These are phyloP conservation scores for Enteromius viviparus DNA, from an alignment of 2,797 vertebrate genomes.

Conservation along the genomic window DNA sequence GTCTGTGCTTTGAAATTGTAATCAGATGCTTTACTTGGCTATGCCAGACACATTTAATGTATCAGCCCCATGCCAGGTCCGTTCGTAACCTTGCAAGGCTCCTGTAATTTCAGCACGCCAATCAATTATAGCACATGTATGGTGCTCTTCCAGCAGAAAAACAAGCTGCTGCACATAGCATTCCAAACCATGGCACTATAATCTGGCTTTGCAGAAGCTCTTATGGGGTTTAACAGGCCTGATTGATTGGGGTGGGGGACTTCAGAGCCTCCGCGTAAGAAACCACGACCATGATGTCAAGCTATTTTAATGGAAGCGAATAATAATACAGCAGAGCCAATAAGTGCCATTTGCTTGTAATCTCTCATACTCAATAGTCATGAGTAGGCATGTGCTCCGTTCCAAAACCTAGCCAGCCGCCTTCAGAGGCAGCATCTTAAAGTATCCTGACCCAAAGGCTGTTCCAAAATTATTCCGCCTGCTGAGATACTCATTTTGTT, in stretches of 20 bases:
- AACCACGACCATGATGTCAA: constrained; percentile 60
- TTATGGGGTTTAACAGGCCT: constrained; percentile 64
- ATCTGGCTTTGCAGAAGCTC: constrained; percentile 58
- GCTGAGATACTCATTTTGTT: background rate
- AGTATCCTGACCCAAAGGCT: background rate
- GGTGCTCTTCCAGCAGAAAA: constrained; percentile 55
- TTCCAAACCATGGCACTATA: constrained; percentile 57
- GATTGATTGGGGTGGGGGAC: constrained; percentile 49
- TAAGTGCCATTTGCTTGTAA: constrained; percentile 12
- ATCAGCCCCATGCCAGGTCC: constrained; percentile 64
- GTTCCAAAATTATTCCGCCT: background rate
- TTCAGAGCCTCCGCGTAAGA: constrained; percentile 34
- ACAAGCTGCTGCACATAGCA: constrained; percentile 56
- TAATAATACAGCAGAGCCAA: constrained; percentile 23
- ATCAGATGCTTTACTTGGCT: constrained; percentile 71
- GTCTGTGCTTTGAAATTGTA: constrained; percentile 72
- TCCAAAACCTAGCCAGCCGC: background rate
- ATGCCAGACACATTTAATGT: constrained; percentile 71
- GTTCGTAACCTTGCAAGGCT: constrained; percentile 62
- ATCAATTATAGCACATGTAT: constrained; percentile 69
- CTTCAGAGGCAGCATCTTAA: constrained; percentile 1
- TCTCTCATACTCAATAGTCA: background rate
- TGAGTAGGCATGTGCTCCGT: background rate
- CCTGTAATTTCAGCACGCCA: constrained; percentile 70
- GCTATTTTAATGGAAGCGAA: constrained; percentile 41